These are phyloP conservation scores for Graptemys geographica DNA, from an alignment of 2,797 vertebrate genomes.

Conservation along the genomic window DNA sequence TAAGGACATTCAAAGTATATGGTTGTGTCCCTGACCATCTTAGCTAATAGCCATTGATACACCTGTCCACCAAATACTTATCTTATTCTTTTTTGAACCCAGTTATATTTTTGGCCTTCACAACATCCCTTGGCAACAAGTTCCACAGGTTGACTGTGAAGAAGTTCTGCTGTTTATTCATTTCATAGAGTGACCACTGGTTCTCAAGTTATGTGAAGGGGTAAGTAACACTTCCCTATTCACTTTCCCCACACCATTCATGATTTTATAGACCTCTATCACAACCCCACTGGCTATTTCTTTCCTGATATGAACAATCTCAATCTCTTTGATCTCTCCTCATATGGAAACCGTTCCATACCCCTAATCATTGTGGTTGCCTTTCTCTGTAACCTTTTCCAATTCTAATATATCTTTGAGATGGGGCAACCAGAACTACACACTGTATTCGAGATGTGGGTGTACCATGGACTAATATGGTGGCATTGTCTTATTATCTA, in stretches of 20 bases:
- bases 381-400: background rate
- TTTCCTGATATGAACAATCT: background rate
- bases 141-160: background rate
- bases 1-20: too few species aligned
- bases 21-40: background rate
- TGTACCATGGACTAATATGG: background rate
- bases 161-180: background rate
- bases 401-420: background rate
- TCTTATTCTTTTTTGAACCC: background rate
- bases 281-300: background rate
- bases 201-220: background rate
- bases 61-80: background rate
- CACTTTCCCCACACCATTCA: background rate
- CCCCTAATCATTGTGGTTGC: background rate
- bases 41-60: background rate
- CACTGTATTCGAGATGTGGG: background rate
- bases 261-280: background rate
- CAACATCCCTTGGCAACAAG: background rate
- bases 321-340: background rate
- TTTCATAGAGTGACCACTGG: background rate
- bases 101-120: background rate
- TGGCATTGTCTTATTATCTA: background rate
- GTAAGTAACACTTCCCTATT: background rate
- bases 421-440: background rate
- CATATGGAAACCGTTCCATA: background rate